phyloP scores from a whole-genome alignment of 2,797 vertebrate genomes.

The Triplophysa bombifrons region DNA sequence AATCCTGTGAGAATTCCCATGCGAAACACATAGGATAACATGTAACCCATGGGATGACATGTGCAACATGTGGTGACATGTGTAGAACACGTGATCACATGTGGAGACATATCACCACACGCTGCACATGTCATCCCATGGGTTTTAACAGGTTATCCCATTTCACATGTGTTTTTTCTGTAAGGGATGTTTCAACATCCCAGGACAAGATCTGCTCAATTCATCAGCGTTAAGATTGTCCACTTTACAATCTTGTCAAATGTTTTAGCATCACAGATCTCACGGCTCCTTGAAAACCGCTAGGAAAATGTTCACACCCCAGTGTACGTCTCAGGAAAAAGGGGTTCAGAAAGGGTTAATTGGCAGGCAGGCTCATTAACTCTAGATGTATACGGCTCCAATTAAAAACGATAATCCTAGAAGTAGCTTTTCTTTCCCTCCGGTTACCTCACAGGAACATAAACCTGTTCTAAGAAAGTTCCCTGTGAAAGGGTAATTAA shows the following conservation, averaged over 20 bases:
- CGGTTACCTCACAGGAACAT: conserved; percentile 42
- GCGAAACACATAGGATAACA: too few relatives aligned
- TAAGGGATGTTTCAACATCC: conserved; percentile 4
- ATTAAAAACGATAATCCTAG: conserved; percentile 43
- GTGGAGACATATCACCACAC: too few relatives aligned
- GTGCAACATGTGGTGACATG: too few relatives aligned
- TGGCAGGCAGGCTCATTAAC: conserved; percentile 55
- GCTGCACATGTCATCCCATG: too few relatives aligned
- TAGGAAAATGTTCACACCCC: conserved; percentile 52
- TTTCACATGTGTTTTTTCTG: too few relatives aligned
- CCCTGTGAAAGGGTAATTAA: conserved; percentile 25
- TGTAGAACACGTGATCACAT: too few relatives aligned
- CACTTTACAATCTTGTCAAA: conserved; percentile 38
- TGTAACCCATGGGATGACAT: too few relatives aligned
- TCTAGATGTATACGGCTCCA: conserved; percentile 44
- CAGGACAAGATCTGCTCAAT: conserved; percentile 44
- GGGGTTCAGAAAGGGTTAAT: conserved; percentile 40
- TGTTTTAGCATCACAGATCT: conserved; percentile 74
- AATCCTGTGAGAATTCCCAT: too few relatives aligned
- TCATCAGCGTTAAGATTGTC: conserved; percentile 24
- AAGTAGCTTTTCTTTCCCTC: conserved; percentile 18
- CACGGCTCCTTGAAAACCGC: conserved; percentile 41
- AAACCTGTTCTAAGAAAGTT: conserved; percentile 46
- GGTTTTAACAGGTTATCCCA: too few relatives aligned
- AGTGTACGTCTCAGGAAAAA: conserved; percentile 46